Evolutionary conservation across 2,797 vertebrate species (phyloP).

Genomic region (Bucorvus abyssinicus): DNA sequence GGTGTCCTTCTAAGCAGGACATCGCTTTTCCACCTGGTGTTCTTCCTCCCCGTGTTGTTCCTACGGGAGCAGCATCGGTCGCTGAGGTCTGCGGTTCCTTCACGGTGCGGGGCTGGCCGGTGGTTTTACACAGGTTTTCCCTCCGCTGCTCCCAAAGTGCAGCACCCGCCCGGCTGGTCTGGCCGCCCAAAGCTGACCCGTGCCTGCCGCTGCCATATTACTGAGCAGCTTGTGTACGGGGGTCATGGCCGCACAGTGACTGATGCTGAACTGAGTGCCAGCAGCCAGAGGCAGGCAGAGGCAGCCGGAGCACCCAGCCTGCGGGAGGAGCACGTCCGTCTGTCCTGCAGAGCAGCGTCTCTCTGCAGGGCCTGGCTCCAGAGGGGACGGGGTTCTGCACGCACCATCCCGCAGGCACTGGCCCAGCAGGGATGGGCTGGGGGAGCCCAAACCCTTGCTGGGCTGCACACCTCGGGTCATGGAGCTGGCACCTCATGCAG

Average conservation of each 20-base stretch:
- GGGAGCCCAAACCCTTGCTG: neutral
- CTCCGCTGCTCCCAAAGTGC: neutral
- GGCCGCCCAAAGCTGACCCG: neutral
- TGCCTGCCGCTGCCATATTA: neutral
- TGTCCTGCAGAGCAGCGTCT: neutral
- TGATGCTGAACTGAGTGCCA: neutral
- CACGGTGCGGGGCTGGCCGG: rapidly evolving
- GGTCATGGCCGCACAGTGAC: neutral
- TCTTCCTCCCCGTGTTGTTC: neutral
- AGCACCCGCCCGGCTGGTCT: rapidly evolving
- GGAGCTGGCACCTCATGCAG: neutral
- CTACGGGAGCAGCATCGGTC: neutral
- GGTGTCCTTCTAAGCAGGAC: rapidly evolving
- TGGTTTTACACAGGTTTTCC: neutral
- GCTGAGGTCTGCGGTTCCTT: neutral
- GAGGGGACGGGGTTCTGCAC: too few relatives aligned
- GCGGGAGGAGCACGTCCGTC: rapidly evolving
- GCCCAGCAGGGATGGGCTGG: neutral
- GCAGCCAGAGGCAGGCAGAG: neutral
- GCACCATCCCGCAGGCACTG: neutral
- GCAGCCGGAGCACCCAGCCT: neutral
- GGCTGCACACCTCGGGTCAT: rapidly evolving
- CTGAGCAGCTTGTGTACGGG: neutral
- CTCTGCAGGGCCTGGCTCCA: neutral
- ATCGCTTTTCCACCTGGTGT: neutral